These are phyloP conservation scores for Erpetoichthys calabaricus DNA, from an alignment of 2,797 vertebrate species.

Conservation along the genomic window DNA sequence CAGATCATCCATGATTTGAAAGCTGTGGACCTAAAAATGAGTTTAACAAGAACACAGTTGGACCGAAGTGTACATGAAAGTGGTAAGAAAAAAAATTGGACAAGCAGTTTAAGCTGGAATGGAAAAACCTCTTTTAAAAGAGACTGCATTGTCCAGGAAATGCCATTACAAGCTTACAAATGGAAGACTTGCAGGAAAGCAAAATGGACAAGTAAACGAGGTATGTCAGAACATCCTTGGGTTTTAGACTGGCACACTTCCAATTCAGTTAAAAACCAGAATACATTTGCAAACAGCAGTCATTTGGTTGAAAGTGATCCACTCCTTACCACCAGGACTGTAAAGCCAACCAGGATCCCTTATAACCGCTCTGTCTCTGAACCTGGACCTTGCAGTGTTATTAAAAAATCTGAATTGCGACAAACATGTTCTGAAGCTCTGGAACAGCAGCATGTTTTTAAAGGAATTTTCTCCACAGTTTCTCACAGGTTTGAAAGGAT, in stretches of 20 bases:
- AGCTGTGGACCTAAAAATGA: no score
- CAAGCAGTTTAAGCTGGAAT: no score
- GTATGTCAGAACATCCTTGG: not conserved
- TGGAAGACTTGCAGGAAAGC: conserved; percentile 19
- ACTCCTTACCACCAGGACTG: no score
- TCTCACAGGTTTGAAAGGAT: conserved; percentile 27
- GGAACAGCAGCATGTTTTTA: conserved; percentile 7
- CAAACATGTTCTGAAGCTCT: conserved; percentile 8
- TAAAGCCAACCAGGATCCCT: conserved; percentile 6
- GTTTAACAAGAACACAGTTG: no score
- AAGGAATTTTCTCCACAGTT: conserved; percentile 26
- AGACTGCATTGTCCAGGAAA: conserved; percentile 8
- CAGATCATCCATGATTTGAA: no score
- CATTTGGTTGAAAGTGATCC: not conserved
- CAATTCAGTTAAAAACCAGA: conserved; percentile 18
- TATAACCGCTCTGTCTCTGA: conserved; percentile 37
- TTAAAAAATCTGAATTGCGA: conserved; percentile 3
- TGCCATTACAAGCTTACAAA: conserved; percentile 14
- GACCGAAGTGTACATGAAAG: no score
- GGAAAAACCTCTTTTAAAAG: no score
- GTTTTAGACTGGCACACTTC: conserved; percentile 5
- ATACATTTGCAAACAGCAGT: conserved; percentile 5
- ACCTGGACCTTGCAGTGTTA: conserved; percentile 7
- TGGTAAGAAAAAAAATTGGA: no score
- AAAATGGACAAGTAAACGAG: not conserved